Percentiles rank a stretch among this genome's conserved stretches.
phyloP scores from a whole-genome alignment of 2,888 invertebrate genomes.

The Netelia fuscicornis region DNA sequence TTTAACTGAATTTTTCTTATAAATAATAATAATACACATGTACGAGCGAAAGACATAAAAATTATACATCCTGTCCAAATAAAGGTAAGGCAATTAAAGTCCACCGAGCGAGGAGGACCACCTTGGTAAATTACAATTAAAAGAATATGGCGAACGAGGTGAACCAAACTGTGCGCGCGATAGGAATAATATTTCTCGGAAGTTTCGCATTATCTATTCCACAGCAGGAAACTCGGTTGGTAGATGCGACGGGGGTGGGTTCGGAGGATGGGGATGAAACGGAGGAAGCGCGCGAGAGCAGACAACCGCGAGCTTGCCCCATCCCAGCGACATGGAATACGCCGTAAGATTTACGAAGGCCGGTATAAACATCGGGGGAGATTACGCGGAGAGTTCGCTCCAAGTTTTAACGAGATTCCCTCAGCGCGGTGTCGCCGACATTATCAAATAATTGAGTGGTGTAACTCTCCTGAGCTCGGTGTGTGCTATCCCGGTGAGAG shows the following conservation, averaged over 20 bases:
- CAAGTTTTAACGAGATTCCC: constrained; percentile 85
- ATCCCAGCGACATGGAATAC: constrained; percentile 56
- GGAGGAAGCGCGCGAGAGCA: constrained; percentile 55
- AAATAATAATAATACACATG: constrained; percentile 2
- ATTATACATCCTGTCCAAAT: constrained; percentile 51
- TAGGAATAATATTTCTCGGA: constrained; percentile 70
- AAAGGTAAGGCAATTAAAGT: constrained; percentile 54
- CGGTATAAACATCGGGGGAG: constrained; percentile 84
- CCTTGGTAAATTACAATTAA: constrained; percentile 64
- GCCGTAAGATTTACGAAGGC: constrained; percentile 81
- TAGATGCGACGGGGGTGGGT: constrained; percentile 16
- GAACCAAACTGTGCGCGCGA: constrained; percentile 58
- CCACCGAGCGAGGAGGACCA: constrained; percentile 16
- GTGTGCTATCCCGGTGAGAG: constrained; percentile 76
- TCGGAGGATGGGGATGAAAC: constrained; percentile 19
- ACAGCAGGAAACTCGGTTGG: constrained; percentile 57
- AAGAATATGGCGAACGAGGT: constrained; percentile 49
- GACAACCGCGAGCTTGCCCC: constrained; percentile 64
- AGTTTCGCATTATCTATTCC: constrained; percentile 80
- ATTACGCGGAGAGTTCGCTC: constrained; percentile 84
- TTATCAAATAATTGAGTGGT: constrained; percentile 85
- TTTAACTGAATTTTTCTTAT: constrained; percentile 38
- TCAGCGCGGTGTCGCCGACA: constrained; percentile 83
- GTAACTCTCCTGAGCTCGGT: constrained; percentile 83
- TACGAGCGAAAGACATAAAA: constrained; percentile 41